Conservation (phyloP, 1,140 invertebrate genomes). For the fruit fly (Drosophila melanogaster) region DNA sequence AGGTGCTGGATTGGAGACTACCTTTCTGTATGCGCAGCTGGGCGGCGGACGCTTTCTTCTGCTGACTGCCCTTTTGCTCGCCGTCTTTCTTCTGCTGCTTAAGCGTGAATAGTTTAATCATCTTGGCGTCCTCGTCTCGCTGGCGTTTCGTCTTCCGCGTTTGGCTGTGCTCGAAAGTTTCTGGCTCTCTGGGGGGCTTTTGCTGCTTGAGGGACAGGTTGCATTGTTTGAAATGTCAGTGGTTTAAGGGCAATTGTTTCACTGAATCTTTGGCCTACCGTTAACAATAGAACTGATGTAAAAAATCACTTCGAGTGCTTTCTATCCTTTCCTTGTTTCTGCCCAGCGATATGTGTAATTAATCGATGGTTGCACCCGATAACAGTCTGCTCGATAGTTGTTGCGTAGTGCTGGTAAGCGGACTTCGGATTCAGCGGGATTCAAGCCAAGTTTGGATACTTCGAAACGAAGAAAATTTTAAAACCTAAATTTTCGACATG, state of each 20-base stretch:
- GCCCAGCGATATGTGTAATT: constrained; percentile 14
- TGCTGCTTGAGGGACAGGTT: constrained; percentile 1
- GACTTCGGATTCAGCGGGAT: not conserved
- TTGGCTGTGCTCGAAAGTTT: constrained; percentile 12
- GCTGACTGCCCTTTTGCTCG: constrained; percentile 90
- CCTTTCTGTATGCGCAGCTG: constrained; percentile 99
- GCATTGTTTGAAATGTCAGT: constrained; percentile 19
- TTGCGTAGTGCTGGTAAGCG: not conserved
- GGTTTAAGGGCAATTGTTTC: constrained; percentile 13
- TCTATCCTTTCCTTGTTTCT: constrained; percentile 32
- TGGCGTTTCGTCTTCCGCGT: constrained; percentile 33
- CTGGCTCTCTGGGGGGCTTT: constrained; percentile 6
- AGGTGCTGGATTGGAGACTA: constrained; percentile 74
- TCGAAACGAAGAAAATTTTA: too few relatives aligned
- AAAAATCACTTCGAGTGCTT: constrained; percentile 39
- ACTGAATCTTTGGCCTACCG: constrained; percentile 34
- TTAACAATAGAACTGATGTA: constrained; percentile 27
- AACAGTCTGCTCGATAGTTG: not conserved
- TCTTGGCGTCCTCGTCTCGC: constrained; percentile 84
- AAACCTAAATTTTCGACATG: too few relatives aligned
- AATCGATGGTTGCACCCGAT: constrained; percentile 17
- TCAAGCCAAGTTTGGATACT: not conserved
- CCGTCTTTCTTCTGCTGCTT: constrained; percentile 99
- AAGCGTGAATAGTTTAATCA: constrained; percentile 99
- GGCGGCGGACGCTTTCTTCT: constrained; percentile 96